Conservation (phyloP, 1,140 invertebrate species). For the Diuraphis noxia region DNA sequence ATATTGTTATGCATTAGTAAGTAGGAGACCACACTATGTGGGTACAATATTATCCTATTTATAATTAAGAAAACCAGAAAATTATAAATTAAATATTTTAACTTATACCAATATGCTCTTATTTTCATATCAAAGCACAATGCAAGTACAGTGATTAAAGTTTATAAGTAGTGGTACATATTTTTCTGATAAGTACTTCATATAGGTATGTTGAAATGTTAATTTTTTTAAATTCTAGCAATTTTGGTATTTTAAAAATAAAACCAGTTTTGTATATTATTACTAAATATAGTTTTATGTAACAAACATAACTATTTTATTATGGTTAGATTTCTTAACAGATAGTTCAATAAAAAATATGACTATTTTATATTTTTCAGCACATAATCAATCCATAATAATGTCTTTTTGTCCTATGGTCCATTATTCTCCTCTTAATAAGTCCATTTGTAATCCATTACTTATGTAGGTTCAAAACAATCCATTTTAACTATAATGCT, state of each 20-base stretch:
- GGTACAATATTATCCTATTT: too few species aligned
- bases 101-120: background rate
- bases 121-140: background rate
- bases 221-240: background rate
- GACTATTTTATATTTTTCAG: background rate
- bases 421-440: background rate
- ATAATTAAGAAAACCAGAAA: too few species aligned
- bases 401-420: constrained; percentile 25
- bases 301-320: background rate
- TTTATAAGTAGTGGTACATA: too few species aligned
- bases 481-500: constrained; percentile 30
- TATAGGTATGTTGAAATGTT: background rate
- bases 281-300: background rate
- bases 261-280: background rate
- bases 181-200: background rate
- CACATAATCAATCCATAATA: background rate
- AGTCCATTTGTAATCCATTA: constrained; percentile 32
- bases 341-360: background rate
- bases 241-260: background rate
- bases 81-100: background rate
- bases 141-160: background rate
- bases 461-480: background rate
- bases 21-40: too few species aligned
- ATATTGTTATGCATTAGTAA: too few species aligned
- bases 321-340: background rate